These are phyloP conservation scores for Periplaneta americana DNA, from an alignment of 1,140 invertebrate genomes.

Conservation along the genomic window DNA sequence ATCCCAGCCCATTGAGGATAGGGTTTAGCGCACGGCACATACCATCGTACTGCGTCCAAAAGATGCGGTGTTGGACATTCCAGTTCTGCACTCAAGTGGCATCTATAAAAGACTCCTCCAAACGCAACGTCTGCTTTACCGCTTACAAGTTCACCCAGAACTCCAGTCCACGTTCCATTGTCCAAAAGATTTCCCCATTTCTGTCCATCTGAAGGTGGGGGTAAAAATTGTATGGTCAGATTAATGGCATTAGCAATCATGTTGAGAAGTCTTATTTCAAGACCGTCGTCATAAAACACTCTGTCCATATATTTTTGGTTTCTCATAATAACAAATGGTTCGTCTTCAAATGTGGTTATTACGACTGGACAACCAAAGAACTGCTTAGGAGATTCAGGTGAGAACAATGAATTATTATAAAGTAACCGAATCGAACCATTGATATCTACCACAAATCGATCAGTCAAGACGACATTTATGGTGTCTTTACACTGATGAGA, in stretches of 20 bases:
- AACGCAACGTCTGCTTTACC: not conserved
- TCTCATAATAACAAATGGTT: not conserved
- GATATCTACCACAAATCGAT: not conserved
- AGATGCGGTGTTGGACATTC: not conserved
- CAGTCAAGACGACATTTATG: not conserved
- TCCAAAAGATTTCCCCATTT: not conserved
- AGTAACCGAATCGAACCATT: not conserved
- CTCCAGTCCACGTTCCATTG: not conserved
- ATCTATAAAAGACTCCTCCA: not conserved
- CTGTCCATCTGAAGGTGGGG: not conserved
- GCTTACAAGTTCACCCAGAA: not conserved
- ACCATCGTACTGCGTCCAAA: not conserved
- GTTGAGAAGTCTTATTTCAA: not conserved
- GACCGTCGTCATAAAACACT: not conserved
- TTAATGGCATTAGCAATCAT: not conserved
- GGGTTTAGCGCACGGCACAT: not conserved
- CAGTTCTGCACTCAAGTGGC: not conserved
- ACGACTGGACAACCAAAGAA: not conserved
- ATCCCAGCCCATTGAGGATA: not conserved
- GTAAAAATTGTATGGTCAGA: not conserved
- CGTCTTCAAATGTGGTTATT: not conserved
- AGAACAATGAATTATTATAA: not conserved
- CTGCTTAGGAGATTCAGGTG: not conserved
- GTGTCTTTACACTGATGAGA: no score
- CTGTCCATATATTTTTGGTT: not conserved